Evolutionary conservation across 2,797 vertebrate species (phyloP).

Genomic region (Lepilemur ruficaudatus): DNA sequence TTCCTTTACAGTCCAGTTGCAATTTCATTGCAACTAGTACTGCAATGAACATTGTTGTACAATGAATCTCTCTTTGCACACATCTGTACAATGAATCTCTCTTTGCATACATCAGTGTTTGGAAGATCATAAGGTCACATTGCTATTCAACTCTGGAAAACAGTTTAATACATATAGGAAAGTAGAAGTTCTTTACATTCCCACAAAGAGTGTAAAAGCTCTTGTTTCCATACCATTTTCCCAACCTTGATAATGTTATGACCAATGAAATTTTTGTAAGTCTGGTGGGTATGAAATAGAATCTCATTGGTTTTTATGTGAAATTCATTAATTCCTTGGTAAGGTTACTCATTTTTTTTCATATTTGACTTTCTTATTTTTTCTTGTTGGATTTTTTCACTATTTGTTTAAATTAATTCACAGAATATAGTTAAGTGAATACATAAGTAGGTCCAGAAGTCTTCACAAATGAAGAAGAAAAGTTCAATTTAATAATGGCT

Average conservation of each 20-base stretch:
- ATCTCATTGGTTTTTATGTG: not conserved
- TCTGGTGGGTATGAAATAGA: not conserved
- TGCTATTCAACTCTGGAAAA: not conserved
- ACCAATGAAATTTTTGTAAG: not conserved
- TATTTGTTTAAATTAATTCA: constrained; percentile 19
- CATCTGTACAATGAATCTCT: not conserved
- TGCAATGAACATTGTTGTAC: not conserved
- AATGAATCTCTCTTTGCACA: not conserved
- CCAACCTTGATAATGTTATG: not conserved
- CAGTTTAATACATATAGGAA: not conserved
- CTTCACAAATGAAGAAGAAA: constrained; percentile 10
- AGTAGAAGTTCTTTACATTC: not conserved
- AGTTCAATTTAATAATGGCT: not conserved
- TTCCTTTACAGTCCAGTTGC: not conserved
- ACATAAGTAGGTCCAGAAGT: not conserved
- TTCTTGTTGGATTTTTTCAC: constrained; percentile 26
- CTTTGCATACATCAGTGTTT: not conserved
- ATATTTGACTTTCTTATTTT: not conserved
- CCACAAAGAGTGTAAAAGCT: not conserved
- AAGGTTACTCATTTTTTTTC: not conserved
- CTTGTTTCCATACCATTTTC: not conserved
- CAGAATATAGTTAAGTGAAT: not conserved
- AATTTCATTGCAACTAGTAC: not conserved
- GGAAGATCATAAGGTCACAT: not conserved
- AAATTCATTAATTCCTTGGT: not conserved